Conservation (phyloP, 2,888 invertebrate genomes). For the Serripes groenlandicus region DNA sequence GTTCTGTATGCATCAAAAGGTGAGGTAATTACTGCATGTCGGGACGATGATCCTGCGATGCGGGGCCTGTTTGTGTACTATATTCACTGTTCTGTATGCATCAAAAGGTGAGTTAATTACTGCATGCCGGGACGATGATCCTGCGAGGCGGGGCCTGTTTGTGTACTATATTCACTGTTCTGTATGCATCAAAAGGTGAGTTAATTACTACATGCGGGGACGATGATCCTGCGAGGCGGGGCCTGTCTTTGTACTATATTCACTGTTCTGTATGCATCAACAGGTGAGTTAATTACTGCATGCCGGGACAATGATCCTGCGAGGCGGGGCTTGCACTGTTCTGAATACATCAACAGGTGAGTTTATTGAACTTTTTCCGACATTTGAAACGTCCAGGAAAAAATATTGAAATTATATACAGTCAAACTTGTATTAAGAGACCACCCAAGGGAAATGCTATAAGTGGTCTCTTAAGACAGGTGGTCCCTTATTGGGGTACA, state of each 20-base stretch:
- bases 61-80: no score
- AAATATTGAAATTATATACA: no score
- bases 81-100: no score
- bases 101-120: no score
- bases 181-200: conserved; percentile 55
- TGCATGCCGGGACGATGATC: conserved; percentile 71
- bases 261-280: conserved; percentile 43
- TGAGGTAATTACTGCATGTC: no score
- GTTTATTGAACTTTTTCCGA: no score
- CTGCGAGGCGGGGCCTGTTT: conserved; percentile 73
- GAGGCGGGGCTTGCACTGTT: conserved; percentile 70
- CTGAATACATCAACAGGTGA: conserved; percentile 43
- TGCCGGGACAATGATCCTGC: conserved; percentile 66
- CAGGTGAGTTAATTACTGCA: conserved; percentile 19
- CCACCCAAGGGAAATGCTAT: no score
- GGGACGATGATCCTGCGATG: no score
- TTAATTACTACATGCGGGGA: conserved; percentile 68
- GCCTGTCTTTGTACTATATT: conserved; percentile 72
- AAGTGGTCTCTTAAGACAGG: no score
- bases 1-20: conserved; percentile 43
- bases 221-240: conserved; percentile 72
- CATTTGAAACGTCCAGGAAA: no score
- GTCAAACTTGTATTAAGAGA: no score
- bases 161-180: conserved; percentile 62
- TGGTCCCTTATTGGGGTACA: no score